Base-by-base conservation (phyloP, 37 sponge, comb jelly and placozoan genomes). In the Dysidea cf. avara region DNA sequence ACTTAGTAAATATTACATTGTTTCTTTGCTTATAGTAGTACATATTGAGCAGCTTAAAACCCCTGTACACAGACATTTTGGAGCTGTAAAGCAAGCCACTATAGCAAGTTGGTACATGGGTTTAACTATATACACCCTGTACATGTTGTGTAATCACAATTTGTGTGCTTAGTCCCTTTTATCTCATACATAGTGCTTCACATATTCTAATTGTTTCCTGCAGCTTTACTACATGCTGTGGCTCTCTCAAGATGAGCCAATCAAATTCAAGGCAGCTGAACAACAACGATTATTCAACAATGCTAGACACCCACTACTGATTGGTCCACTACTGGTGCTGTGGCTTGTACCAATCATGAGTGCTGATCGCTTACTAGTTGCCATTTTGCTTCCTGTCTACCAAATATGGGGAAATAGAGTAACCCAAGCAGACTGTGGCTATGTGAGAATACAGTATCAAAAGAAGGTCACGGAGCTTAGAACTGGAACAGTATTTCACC, bases 191-290 rank as follows among this genome's bases (percentile, higher is more conserved):
- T 49, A 49, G 13, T 18, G 16, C 52, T 18, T 18, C 16, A 13
- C 68, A 11, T 32, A 12, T 30, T 68, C 32, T 39, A 12, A 18
- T 24, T 21, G 9, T 36, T 48, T 35, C 43, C 35, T 30, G 7
- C 81, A 86, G 86, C 28, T 86, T 14, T 79, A 86, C 56, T 86
- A 79, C n/a, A n/a, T n/a, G n/a, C n/a, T n/a, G n/a, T n/a, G n/a
- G n/a, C n/a, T n/a, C n/a, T n/a, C n/a, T n/a, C n/a, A n/a, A n/a
- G 61, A 30, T 16, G 51, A 79, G 51, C 91, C 91, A 3, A 39
- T 85, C 64, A 33, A 47, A 16, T 72, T 57, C 61, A 84, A 90
- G 38, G 64, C 82, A 18, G 62, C 6, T 20, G 74, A 85, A 35
- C 78, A 84, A 50, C 78, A 68, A 47, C 59, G 31, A n/a, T 64